phyloP scores from a whole-genome alignment of 1,140 invertebrate genomes.

The Zophobas atratus region DNA sequence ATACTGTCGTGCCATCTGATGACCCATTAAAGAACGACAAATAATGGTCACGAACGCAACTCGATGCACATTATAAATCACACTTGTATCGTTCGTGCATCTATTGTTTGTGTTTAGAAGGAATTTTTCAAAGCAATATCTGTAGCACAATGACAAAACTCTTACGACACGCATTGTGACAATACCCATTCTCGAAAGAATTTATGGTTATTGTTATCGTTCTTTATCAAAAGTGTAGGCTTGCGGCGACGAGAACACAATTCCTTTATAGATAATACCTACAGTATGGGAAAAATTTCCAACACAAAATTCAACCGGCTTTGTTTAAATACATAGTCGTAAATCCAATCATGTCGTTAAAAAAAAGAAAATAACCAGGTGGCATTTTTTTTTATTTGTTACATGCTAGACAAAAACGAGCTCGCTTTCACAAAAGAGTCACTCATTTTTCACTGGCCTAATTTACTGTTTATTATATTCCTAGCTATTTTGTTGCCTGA shows the following conservation, averaged over 20 bases:
- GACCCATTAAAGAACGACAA: conserved; percentile 24
- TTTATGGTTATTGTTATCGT: conserved; percentile 48
- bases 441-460: too few species aligned
- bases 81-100: conserved; percentile 49
- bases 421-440: too few species aligned
- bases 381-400: too few species aligned
- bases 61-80: conserved; percentile 42
- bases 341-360: too few species aligned
- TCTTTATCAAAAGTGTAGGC: conserved; percentile 48
- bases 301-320: too few species aligned
- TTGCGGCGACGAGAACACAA: conserved; percentile 12
- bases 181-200: conserved; percentile 48
- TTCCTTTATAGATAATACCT: background rate
- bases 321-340: too few species aligned
- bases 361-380: too few species aligned
- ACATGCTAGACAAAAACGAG: too few species aligned
- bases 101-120: conserved; percentile 43
- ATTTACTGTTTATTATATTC: too few species aligned
- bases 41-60: conserved; percentile 46
- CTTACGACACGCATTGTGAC: conserved; percentile 47
- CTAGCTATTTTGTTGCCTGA: too few species aligned
- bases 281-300: too few species aligned
- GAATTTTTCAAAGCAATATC: conserved; percentile 51
- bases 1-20: conserved; percentile 8
- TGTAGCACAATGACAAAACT: conserved; percentile 45